These are phyloP conservation scores for Drosophila histrio DNA, from an alignment of 2,888 invertebrate genomes.

Conservation along the genomic window DNA sequence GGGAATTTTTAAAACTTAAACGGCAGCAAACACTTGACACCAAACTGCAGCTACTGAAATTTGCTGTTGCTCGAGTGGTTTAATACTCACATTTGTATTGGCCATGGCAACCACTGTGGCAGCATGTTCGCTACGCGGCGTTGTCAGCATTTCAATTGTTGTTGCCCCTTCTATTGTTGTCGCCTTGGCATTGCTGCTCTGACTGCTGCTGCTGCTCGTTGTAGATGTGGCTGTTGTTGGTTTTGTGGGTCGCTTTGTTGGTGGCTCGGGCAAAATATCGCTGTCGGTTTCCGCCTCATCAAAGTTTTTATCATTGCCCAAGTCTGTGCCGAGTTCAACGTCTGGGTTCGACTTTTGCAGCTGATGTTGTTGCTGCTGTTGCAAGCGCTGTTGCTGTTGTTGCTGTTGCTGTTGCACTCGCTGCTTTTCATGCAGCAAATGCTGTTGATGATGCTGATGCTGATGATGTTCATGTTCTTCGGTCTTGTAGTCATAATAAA, in stretches of 20 bases:
- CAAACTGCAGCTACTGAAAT: slow-evolving; percentile 23
- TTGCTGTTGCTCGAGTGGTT: slow-evolving; percentile 10
- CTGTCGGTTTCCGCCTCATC: slow-evolving; percentile 79
- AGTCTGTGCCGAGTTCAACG: slow-evolving; percentile 49
- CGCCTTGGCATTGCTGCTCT: slow-evolving; percentile 16
- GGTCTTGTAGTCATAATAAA: slow-evolving; percentile 83
- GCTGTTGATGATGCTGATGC: slow-evolving; percentile 81
- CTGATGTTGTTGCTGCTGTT: slow-evolving; percentile 33
- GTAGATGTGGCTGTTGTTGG: slow-evolving; percentile 36
- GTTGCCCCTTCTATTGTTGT: slow-evolving; percentile 46
- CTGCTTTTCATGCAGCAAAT: slow-evolving; percentile 78
- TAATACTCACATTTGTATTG: slow-evolving; percentile 65
- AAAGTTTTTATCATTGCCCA: slow-evolving; percentile 70
- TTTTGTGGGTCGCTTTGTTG: slow-evolving; percentile 77
- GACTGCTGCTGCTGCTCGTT: slow-evolving; percentile 27
- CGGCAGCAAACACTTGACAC: slow-evolving; percentile 24
- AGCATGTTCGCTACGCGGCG: slow-evolving; percentile 40
- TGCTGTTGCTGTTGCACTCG: slow-evolving; percentile 56
- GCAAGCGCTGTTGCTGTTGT: slow-evolving; percentile 47
- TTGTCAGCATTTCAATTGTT: slow-evolving; percentile 61
- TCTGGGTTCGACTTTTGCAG: slow-evolving; percentile 41
- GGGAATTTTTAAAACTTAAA: slow-evolving; percentile 4
- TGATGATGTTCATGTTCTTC: slow-evolving; percentile 83
- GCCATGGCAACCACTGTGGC: slow-evolving; percentile 43
- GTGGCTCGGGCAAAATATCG: slow-evolving; percentile 82